Evolutionary conservation across 2,888 invertebrate genomes (phyloP), one percentile per base, ranked within the genome.

Genomic region (Gymnoscelis rufifasciata): DNA sequence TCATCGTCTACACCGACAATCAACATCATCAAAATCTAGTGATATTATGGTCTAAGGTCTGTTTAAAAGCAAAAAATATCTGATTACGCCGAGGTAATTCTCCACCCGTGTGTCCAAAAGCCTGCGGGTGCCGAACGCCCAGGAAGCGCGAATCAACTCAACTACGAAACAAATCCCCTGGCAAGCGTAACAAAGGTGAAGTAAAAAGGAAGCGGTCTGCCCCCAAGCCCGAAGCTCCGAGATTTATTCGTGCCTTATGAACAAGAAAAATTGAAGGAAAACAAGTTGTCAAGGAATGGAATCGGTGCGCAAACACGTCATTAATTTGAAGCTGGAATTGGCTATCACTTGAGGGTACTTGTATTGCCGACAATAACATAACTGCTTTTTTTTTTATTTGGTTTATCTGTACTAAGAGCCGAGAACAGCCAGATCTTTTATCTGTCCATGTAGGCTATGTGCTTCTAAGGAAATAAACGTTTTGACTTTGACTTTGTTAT

Each of bases 111-210:
- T 27, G 45, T 43, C 29, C 23, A n/a, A 46, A 30, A 37, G 83
- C 86, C 83, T 60, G 65, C 54, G 82, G 87, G 78, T 63, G 68
- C 71, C 71, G 76, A 80, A 75, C 86, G 83, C 86, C 84, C 87
- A 87, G 87, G 86, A 88, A 88, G 87, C 81, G 72, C 74, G 71
- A 77, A 77, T 87, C 86, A 86, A 74, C 86, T 75, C 79, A 79
- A 86, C 83, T 82, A 83, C 83, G 83, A 86, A 84, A 87, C 83
- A 84, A 86, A 84, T 83, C 81, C 77, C 67, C 68, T 76, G 81
- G 81, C 84, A 81, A 86, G 83, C 87, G 86, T 87, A 88, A 87
- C 87, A 86, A 87, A 87, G 83, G 81, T 83, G 77, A 83, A 81
- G 80, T 81, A 78, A 83, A 82, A 86, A 83, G 84, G 78, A 83